A percentile compares a stretch with the other conserved stretches of the same genome.
phyloP scores from a whole-genome alignment of 2,888 invertebrate genomes.

The Hymenopus coronatus region DNA sequence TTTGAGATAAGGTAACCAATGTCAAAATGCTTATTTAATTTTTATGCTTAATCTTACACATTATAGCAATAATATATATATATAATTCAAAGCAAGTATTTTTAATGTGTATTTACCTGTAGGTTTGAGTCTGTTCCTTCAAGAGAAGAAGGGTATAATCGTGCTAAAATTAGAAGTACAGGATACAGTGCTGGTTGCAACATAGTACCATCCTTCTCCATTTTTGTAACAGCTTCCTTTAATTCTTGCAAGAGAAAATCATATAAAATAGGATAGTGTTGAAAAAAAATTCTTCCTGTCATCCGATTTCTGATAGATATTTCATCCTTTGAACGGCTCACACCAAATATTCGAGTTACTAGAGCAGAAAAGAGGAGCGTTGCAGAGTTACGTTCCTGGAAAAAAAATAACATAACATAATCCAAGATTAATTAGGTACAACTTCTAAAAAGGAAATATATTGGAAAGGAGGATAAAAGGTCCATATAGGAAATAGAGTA shows the following conservation, averaged over 20 bases:
- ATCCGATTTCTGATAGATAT: slow-evolving; percentile 46
- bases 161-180: slow-evolving; percentile 69
- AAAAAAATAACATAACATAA: slow-evolving; percentile 3
- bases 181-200: slow-evolving; percentile 68
- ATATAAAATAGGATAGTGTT: slow-evolving; percentile 63
- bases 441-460: no score
- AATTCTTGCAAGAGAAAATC: slow-evolving; percentile 56
- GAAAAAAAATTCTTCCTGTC: slow-evolving; percentile 70
- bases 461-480: no score
- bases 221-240: slow-evolving; percentile 17
- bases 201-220: slow-evolving; percentile 22
- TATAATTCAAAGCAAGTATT: not conserved
- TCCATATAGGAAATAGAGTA: no score
- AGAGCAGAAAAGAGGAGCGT: slow-evolving; percentile 81
- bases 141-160: slow-evolving; percentile 71
- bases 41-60: no score
- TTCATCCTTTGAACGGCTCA: slow-evolving; percentile 61
- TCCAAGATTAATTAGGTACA: no score
- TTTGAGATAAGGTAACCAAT: no score
- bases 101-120: slow-evolving; percentile 51
- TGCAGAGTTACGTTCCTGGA: slow-evolving; percentile 78
- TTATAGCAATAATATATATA: no score
- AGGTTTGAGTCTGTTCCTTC: slow-evolving; percentile 68
- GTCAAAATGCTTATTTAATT: no score
- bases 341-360: slow-evolving; percentile 84